Evolutionary conservation across 2,113 vertebrate species (phyloP).

Genomic region (Chinchilla lanigera): DNA sequence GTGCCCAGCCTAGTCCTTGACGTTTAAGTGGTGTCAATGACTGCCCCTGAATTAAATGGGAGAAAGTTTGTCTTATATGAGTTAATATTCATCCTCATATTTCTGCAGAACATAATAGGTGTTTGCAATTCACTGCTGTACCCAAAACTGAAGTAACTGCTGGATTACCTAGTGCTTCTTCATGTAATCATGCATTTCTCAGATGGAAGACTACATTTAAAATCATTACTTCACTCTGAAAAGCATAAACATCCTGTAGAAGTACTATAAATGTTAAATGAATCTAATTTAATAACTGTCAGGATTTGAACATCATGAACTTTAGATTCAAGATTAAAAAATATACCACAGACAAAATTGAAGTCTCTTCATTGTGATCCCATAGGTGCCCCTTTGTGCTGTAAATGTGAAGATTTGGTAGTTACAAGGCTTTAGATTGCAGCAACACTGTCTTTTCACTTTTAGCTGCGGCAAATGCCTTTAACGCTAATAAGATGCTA

Average conservation of each 20-base stretch:
- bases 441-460: background rate
- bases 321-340: constrained; percentile 42
- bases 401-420: constrained; percentile 38
- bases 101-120: background rate
- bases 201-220: background rate
- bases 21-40: background rate
- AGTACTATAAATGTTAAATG: constrained; percentile 54
- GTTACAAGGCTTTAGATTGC: background rate
- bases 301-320: constrained; percentile 51
- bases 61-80: background rate
- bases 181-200: background rate
- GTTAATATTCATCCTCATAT: background rate
- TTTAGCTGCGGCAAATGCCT: background rate
- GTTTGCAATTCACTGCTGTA: background rate
- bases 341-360: constrained; percentile 3
- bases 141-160: background rate
- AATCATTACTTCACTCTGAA: background rate
- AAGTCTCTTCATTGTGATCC: background rate
- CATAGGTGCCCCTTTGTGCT: background rate
- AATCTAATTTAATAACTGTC: constrained; percentile 66
- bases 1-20: fast-evolving
- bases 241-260: background rate
- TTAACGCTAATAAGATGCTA: background rate
- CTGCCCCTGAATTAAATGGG: background rate
- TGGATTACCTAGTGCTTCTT: background rate